Evolutionary conservation across 2,797 vertebrate species (phyloP).

Genomic region (Pangasius djambal): DNA sequence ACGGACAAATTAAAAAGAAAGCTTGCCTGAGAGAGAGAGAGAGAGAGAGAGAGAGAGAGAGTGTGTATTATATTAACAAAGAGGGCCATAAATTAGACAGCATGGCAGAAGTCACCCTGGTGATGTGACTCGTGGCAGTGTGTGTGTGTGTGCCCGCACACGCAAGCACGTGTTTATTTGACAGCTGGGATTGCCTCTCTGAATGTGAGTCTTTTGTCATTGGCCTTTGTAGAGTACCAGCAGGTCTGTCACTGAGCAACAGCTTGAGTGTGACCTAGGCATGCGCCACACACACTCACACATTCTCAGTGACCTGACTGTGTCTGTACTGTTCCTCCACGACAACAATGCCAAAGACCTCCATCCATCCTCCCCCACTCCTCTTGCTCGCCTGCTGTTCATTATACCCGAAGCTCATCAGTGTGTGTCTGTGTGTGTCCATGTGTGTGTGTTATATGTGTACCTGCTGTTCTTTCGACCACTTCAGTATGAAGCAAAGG

Average conservation of each 20-base stretch:
- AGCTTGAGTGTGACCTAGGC: slow-evolving; percentile 66
- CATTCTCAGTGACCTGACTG: slow-evolving; percentile 40
- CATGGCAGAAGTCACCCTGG: slow-evolving; percentile 49
- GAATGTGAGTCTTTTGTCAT: slow-evolving; percentile 68
- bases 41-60: background rate
- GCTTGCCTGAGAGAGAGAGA: background rate
- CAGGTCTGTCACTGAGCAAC: slow-evolving; percentile 74
- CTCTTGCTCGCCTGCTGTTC: slow-evolving; percentile 76
- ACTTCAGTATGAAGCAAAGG: slow-evolving; percentile 70
- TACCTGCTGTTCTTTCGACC: slow-evolving; percentile 69
- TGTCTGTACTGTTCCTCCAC: slow-evolving; percentile 43
- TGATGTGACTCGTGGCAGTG: slow-evolving; percentile 56
- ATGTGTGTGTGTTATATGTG: slow-evolving; percentile 47
- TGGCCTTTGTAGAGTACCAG: slow-evolving; percentile 73
- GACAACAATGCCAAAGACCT: slow-evolving; percentile 53
- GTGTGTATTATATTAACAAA: slow-evolving; percentile 52
- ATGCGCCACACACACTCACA: slow-evolving; percentile 41
- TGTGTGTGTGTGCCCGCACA: slow-evolving; percentile 10
- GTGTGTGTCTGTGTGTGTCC: slow-evolving; percentile 34
- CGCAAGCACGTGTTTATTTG: slow-evolving; percentile 43
- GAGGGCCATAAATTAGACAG: slow-evolving; percentile 39
- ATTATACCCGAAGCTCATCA: slow-evolving; percentile 59
- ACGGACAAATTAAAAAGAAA: slow-evolving; percentile 51
- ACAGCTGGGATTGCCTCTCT: slow-evolving; percentile 56
- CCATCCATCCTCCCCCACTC: slow-evolving; percentile 27